Conservation (phyloP, 2,888 invertebrate genomes). For the Axea sp. region DNA sequence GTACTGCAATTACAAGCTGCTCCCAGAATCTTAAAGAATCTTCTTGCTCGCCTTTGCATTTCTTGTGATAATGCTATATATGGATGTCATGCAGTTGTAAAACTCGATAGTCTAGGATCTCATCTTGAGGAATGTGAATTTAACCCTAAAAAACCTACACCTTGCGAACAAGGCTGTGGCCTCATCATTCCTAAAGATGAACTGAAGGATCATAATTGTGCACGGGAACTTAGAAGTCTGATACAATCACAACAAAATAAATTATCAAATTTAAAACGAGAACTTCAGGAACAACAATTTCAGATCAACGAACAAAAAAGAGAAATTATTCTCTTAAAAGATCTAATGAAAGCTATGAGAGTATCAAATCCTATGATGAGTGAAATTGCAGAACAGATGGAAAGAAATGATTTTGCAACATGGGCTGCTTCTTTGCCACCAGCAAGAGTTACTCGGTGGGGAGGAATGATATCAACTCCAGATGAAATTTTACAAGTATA, state of each 20-base stretch:
- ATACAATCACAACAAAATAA: conserved; percentile 93
- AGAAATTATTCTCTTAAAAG: conserved; percentile 93
- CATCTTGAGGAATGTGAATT: conserved; percentile 95
- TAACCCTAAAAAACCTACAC: conserved; percentile 95
- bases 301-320: conserved; percentile 94
- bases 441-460: conserved; percentile 96
- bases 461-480: conserved; percentile 98
- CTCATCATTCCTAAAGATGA: conserved; percentile 97
- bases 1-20: conserved; percentile 94
- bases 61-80: conserved; percentile 94
- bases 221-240: conserved; percentile 90
- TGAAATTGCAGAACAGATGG: conserved; percentile 96
- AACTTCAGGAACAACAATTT: conserved; percentile 91
- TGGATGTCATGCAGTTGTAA: conserved; percentile 91
- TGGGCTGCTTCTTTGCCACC: conserved; percentile 92
- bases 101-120: conserved; percentile 90
- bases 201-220: conserved; percentile 95
- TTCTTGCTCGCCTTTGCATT: conserved; percentile 93
- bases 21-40: conserved; percentile 94
- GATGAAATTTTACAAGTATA: conserved; percentile 93
- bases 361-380: conserved; percentile 95
- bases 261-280: conserved; percentile 91
- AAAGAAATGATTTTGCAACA: conserved; percentile 93
- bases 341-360: conserved; percentile 96
- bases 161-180: conserved; percentile 96